These are phyloP conservation scores for Drosophila sproati DNA, from an alignment of 1,140 invertebrate genomes.

Conservation along the genomic window DNA sequence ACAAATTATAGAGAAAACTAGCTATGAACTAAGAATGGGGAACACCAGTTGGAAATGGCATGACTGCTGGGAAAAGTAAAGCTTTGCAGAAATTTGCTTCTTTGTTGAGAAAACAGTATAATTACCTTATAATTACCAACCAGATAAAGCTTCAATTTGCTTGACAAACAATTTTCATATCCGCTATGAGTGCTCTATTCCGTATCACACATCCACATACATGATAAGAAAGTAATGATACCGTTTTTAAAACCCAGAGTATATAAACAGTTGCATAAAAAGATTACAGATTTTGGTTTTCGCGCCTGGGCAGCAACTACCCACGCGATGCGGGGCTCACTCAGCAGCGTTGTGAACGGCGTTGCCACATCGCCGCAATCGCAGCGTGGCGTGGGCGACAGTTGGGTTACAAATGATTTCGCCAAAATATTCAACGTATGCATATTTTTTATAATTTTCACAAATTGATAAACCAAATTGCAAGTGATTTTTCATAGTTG, in stretches of 20 bases:
- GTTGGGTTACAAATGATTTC: slow-evolving; percentile 77
- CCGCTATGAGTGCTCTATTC: too few relatives aligned
- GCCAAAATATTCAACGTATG: slow-evolving; percentile 81
- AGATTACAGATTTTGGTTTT: slow-evolving; percentile 61
- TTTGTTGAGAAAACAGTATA: too few relatives aligned
- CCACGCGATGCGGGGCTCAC: slow-evolving; percentile 34
- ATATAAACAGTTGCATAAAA: slow-evolving; percentile 71
- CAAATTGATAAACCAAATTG: slow-evolving; percentile 83
- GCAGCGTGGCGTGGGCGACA: slow-evolving; percentile 58
- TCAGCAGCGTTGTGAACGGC: slow-evolving; percentile 29
- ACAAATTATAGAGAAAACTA: background rate
- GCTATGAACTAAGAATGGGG: too few relatives aligned
- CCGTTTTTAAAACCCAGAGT: slow-evolving; percentile 36
- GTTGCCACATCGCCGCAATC: slow-evolving; percentile 68
- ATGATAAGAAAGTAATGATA: background rate
- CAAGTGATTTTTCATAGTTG: slow-evolving; percentile 79
- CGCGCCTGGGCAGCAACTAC: slow-evolving; percentile 51
- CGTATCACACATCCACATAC: too few relatives aligned
- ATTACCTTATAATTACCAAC: background rate
- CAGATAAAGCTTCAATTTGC: background rate
- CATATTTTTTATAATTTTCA: slow-evolving; percentile 83
- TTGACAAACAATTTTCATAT: too few relatives aligned
- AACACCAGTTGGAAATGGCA: too few relatives aligned
- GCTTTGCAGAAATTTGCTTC: too few relatives aligned
- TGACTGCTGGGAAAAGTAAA: too few relatives aligned